Evolutionary conservation across 1,140 invertebrate genomes (phyloP), one percentile per base, ranked within the genome.

Genomic region (Melipona quadrifasciata): DNA sequence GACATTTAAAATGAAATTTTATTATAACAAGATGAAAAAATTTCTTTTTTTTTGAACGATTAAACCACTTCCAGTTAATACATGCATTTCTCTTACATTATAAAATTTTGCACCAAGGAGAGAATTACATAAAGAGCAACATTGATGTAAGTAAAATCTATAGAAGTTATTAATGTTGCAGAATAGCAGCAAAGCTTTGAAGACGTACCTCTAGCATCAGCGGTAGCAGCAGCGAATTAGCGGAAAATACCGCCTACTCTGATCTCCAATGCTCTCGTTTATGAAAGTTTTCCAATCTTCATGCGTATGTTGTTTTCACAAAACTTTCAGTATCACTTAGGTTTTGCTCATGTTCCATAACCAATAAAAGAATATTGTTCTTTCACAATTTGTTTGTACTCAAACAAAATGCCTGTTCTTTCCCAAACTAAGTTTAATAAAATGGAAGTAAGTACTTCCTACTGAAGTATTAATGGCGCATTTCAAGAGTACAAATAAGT

Each of bases 161-260:
- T 79, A 79, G 58, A 86, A 58, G 64, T 82, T 84, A 84, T 58
- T 83, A 87, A 84, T 61, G 57, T 92, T 94, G 89, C 93, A 90
- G 90, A 90, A 90, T 92, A 93, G 91, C 92, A 80, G 89, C 90
- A 92, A 94, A 94, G 93, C 94, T 92, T 87, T 90, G 87, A 92
- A 94, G 89, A 95, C 94, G 91, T 95, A 95, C 94, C 94, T 95
- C 93, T 91, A 93, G 91, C 92, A 87, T 91, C 91, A 92, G 92
- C 94, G 90, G 92, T 91, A 93, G 93, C 91, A 93, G 92, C 93
- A 92, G 90, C 90, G 91, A 93, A 92, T 93, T 93, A 94, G 91
- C 92, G 90, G 91, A 91, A 91, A 93, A 86, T 89, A 91, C 92
- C 90, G 90, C 90, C 92, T 90, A 89, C 91, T 91, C 88, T 91